Evolutionary conservation across 2,797 vertebrate species (phyloP).

Genomic region (Fratercula arctica): DNA sequence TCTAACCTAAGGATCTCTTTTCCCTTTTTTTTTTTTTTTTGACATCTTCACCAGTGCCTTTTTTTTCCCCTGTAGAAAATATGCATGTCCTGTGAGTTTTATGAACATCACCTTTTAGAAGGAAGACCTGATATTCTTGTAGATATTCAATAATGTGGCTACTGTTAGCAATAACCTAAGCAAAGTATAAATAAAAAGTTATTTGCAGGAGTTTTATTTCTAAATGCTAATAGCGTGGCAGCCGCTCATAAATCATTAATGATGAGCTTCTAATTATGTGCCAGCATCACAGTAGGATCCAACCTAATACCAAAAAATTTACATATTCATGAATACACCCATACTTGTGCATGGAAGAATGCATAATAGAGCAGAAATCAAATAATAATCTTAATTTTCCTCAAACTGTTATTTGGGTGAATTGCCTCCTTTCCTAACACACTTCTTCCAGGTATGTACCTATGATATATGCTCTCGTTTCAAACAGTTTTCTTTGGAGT

Average conservation of each 20-base stretch:
- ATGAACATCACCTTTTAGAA: background rate
- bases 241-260: conserved; percentile 45
- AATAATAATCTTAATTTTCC: background rate
- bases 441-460: background rate
- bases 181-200: background rate
- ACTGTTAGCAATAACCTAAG: background rate
- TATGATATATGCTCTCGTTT: background rate
- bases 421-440: background rate
- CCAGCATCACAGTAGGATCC: conserved; percentile 33
- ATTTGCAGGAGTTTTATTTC: conserved; percentile 24
- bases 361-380: background rate
- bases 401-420: background rate
- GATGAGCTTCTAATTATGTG: conserved; percentile 52
- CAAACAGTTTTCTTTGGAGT: background rate
- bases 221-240: conserved; percentile 21
- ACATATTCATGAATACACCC: conserved; percentile 27
- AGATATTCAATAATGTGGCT: background rate
- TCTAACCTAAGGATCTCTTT: background rate
- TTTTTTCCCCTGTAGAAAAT: background rate
- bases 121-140: background rate
- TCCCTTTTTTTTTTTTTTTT: background rate
- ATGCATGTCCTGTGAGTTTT: background rate
- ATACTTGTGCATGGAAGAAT: background rate
- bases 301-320: conserved; percentile 13
- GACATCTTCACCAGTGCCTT: background rate